These are phyloP conservation scores for Pardalotus punctatus DNA, from an alignment of 2,113 vertebrate species.

Conservation along the genomic window DNA sequence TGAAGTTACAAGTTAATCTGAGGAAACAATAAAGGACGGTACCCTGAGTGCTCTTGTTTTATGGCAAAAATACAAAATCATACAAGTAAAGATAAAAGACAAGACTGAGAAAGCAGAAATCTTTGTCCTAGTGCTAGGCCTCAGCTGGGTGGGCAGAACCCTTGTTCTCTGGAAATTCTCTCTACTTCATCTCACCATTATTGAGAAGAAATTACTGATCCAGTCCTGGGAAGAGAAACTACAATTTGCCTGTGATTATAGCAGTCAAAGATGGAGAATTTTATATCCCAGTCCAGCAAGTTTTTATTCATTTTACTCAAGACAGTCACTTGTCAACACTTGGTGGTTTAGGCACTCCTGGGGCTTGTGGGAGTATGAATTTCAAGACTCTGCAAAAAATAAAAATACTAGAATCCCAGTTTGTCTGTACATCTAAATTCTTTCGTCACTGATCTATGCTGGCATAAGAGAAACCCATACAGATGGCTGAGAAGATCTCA, in stretches of 20 bases:
- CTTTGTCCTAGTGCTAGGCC: not conserved
- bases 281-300: not conserved
- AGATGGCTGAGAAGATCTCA: not conserved
- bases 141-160: not conserved
- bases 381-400: not conserved
- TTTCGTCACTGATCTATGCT: not conserved
- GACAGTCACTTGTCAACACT: not conserved
- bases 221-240: not conserved
- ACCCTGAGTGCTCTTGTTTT: not conserved
- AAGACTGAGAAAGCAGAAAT: not conserved
- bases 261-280: not conserved
- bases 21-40: not conserved
- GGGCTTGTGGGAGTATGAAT: not conserved
- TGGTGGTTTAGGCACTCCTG: not conserved
- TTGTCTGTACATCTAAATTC: not conserved
- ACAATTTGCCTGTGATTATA: not conserved
- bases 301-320: not conserved
- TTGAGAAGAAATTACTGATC: not conserved
- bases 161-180: not conserved
- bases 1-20: not conserved
- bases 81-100: not conserved
- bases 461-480: not conserved
- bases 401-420: not conserved
- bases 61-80: not conserved
- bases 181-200: not conserved